Percentiles rank a stretch among this genome's conserved stretches.
Evolutionary conservation across 30 jellyfish, hydroid and myxozoan species (phyloP).

Genomic region (Mastigias papua): DNA sequence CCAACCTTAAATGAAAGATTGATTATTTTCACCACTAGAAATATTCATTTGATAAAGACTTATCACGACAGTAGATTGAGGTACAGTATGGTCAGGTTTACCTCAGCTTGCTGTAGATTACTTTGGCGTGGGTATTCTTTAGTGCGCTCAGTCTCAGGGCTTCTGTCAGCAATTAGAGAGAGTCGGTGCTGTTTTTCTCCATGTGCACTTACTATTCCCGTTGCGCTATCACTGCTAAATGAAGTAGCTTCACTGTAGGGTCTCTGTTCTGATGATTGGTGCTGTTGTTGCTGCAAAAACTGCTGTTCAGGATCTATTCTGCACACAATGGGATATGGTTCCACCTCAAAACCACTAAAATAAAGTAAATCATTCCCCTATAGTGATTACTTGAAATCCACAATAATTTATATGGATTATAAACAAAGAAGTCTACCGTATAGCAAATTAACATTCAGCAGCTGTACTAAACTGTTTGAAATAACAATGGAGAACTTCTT

Average conservation of each 20-base stretch:
- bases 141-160: constrained; percentile 8
- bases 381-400: too few relatives aligned
- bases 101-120: not conserved
- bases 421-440: too few relatives aligned
- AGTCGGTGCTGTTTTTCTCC: constrained; percentile 11
- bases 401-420: too few relatives aligned
- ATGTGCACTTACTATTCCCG: not conserved
- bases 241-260: not conserved
- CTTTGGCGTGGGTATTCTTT: not conserved
- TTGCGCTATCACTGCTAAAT: constrained; percentile 2
- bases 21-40: too few relatives aligned
- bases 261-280: not conserved
- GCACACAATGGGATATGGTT: constrained; percentile 59
- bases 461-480: too few relatives aligned
- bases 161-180: constrained; percentile 31
- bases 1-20: too few relatives aligned
- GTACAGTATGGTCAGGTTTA: not conserved
- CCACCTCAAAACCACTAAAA: constrained; percentile 89
- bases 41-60: too few relatives aligned
- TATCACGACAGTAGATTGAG: too few relatives aligned
- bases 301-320: not conserved
- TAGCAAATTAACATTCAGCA: too few relatives aligned
- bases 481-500: too few relatives aligned
- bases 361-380: too few relatives aligned
- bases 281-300: constrained; percentile 24